Conservation (phyloP, 2,797 vertebrate genomes). For the Tympanoctomys barrerae region DNA sequence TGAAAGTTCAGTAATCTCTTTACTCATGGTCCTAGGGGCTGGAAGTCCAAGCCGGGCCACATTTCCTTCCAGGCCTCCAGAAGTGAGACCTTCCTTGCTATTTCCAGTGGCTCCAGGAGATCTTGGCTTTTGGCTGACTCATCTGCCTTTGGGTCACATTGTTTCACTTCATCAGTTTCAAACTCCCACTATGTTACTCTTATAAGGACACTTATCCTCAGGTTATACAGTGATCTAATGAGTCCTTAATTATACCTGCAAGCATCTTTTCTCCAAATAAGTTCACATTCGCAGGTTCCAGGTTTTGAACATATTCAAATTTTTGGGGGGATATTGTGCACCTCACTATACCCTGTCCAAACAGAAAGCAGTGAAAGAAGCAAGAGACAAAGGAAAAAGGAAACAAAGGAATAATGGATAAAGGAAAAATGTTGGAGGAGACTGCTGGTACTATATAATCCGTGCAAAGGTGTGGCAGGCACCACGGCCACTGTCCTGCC, state of each 20-base stretch:
- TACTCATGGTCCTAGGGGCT: background rate
- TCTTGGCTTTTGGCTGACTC: background rate
- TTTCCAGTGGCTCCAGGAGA: background rate
- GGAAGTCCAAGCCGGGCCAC: background rate
- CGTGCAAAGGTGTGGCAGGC: background rate
- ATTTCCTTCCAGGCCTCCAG: background rate
- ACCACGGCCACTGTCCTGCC: accelerated
- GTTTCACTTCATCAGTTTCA: background rate
- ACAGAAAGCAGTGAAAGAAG: background rate
- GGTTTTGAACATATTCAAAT: background rate
- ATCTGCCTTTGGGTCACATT: background rate
- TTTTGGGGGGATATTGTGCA: background rate
- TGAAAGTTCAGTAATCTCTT: background rate
- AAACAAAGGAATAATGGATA: background rate
- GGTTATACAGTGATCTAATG: background rate
- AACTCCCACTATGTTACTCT: background rate
- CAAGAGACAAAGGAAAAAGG: background rate
- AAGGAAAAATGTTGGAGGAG: background rate
- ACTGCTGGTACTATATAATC: background rate
- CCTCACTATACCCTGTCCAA: background rate
- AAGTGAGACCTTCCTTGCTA: background rate
- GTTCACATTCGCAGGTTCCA: background rate
- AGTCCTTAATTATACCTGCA: background rate
- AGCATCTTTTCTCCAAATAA: background rate
- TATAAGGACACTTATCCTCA: background rate